Base-by-base conservation (phyloP, 2,888 invertebrate species). In the Yponomeuta malinellus region DNA sequence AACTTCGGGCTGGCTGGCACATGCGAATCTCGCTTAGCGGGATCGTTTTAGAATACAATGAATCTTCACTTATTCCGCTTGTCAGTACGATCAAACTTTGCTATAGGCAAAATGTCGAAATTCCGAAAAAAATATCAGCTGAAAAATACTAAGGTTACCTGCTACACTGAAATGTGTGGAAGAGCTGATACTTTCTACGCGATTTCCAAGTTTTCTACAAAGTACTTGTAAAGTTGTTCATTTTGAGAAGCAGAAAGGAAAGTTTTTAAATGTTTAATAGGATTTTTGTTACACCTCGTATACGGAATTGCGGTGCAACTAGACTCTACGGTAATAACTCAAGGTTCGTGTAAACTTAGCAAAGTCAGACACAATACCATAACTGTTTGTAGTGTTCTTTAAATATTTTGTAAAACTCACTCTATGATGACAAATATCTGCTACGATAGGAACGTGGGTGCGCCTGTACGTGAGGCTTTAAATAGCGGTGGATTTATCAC, bases 391-490 rank as follows among this genome's bases (percentile, higher is more conserved):
- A 43, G 43, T 43, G 43, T 5, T 65, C 65, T 65, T 29, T 65
- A 65, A 65, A 69, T 69, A 52, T 69, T 48, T 69, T 48, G 69
- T 15, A 69, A 52, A 69, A 31, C 69, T 48, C 12, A 15, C 52
- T 59, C 52, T 59, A 59, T 15, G 12, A 59, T 4, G 52, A 5
- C 15, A 59, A 59, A 43, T 43, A 43, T 43, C 43, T 43, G 43
- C 8, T 43, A 3, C 43, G 15, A 59, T 15, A 59, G 52, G 52
- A 59, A 59, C 15, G 12, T 15, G 15, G 52, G 52, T 15, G 15
- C 43, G 43, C 8, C 8, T 8, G 43, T 43, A 43, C 52, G 52
- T 59, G 15, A 59, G 52, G 52, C 52, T 59, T 59, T 59, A 59
- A 59, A 59, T 15, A 59, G 15, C 12, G 10, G 12, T 12, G 12